Evolutionary conservation across 2,888 invertebrate species (phyloP).

Genomic region (Papilio demoleus): DNA sequence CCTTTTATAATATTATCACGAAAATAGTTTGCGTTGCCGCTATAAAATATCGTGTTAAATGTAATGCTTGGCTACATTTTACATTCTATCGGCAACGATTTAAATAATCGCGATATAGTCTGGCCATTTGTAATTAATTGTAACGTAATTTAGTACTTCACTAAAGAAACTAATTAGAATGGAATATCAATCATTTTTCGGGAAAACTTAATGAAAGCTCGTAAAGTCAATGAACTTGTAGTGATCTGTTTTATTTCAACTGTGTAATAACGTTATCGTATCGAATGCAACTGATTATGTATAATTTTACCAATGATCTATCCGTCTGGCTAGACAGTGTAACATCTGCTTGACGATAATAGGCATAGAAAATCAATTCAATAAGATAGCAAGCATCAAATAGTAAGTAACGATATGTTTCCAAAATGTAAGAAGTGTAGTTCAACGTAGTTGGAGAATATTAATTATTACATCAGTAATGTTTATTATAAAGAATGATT

Average conservation of each 20-base stretch:
- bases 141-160: neutral
- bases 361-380: no score
- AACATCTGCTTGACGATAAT: neutral
- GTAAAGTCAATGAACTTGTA: neutral
- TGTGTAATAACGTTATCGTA: neutral
- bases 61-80: no score
- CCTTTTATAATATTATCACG: no score
- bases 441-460: no score
- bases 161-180: neutral
- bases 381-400: no score
- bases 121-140: neutral
- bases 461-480: no score
- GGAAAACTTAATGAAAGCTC: neutral
- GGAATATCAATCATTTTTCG: neutral
- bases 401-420: no score
- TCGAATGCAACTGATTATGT: neutral
- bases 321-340: neutral
- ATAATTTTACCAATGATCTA: conserved; percentile 9
- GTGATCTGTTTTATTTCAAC: conserved; percentile 4
- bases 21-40: no score
- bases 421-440: no score
- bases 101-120: neutral
- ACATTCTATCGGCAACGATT: no score
- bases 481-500: no score
- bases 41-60: no score